Evolutionary conservation across 35 echinoderm and acorn worm species (phyloP).

Genomic region (Lytechinus variegatus): DNA sequence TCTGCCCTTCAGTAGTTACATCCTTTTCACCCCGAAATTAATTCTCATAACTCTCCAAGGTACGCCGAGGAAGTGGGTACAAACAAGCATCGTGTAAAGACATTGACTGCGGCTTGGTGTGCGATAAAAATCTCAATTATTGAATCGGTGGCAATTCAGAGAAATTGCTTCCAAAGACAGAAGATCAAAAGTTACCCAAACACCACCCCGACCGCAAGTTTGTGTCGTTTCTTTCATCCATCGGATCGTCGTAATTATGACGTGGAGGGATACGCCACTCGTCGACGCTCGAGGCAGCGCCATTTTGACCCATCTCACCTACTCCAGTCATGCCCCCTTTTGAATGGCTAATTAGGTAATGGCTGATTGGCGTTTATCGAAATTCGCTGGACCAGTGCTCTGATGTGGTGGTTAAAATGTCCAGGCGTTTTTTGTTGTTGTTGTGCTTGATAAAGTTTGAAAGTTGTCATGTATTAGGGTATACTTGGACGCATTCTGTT

Average conservation of each 20-base stretch:
- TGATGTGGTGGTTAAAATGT: too few relatives aligned
- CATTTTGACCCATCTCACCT: neutral
- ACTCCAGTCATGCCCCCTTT: neutral
- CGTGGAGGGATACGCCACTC: neutral
- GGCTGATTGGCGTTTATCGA: neutral
- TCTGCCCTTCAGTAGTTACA: neutral
- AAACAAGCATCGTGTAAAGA: neutral
- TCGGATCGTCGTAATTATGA: conserved; percentile 10
- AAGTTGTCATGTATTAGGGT: neutral
- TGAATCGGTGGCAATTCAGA: conserved; percentile 38
- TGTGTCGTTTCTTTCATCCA: conserved; percentile 16
- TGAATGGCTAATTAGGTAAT: neutral
- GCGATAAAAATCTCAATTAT: conserved; percentile 4
- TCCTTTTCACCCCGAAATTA: neutral
- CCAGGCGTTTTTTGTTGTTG: neutral
- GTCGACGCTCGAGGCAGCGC: neutral
- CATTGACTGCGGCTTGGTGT: conserved; percentile 8
- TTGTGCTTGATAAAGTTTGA: neutral
- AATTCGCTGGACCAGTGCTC: neutral
- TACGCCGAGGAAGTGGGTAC: neutral
- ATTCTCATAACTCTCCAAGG: neutral
- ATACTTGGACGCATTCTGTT: neutral
- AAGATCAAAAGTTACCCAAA: conserved; percentile 42
- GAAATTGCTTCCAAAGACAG: conserved; percentile 26
- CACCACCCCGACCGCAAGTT: conserved; percentile 32